These are phyloP conservation scores for Nebria brevicollis DNA, from an alignment of 2,888 invertebrate genomes.

Conservation along the genomic window DNA sequence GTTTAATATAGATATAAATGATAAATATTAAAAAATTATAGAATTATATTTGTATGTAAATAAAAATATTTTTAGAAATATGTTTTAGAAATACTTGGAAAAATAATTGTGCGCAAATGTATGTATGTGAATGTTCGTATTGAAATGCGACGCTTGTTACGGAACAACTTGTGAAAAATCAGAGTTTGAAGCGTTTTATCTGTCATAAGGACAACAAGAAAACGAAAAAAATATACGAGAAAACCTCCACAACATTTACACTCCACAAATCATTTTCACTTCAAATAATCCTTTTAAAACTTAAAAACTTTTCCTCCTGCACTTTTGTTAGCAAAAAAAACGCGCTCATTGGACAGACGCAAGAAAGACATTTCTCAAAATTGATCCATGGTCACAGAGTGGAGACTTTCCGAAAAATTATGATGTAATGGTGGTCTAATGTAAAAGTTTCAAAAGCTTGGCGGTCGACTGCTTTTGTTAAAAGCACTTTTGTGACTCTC, in stretches of 20 bases:
- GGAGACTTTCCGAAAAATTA: constrained; percentile 27
- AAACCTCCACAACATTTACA: constrained; percentile 37
- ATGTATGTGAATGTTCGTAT: constrained; percentile 7
- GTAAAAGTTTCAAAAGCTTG: constrained; percentile 38
- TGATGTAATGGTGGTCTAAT: constrained; percentile 39
- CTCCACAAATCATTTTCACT: constrained; percentile 46
- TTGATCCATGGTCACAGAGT: constrained; percentile 23
- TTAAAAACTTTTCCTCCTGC: constrained; percentile 31
- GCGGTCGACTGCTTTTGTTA: constrained; percentile 24
- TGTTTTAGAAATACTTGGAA: neutral
- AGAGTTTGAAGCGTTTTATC: constrained; percentile 27
- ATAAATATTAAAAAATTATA: too few relatives aligned
- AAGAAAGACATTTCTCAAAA: constrained; percentile 39
- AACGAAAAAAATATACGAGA: constrained; percentile 43
- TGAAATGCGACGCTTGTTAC: constrained; percentile 22
- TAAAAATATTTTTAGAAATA: neutral
- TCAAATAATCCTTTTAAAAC: constrained; percentile 47
- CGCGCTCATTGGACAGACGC: neutral
- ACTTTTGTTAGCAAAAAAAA: neutral
- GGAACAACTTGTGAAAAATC: constrained; percentile 39
- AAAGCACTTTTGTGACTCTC: constrained; percentile 46
- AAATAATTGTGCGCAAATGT: neutral
- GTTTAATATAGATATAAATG: too few relatives aligned
- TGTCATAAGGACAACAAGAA: constrained; percentile 12
- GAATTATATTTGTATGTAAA: too few relatives aligned